Conservation (phyloP, 1,140 invertebrate species). For the Mactra quadrangularis region DNA sequence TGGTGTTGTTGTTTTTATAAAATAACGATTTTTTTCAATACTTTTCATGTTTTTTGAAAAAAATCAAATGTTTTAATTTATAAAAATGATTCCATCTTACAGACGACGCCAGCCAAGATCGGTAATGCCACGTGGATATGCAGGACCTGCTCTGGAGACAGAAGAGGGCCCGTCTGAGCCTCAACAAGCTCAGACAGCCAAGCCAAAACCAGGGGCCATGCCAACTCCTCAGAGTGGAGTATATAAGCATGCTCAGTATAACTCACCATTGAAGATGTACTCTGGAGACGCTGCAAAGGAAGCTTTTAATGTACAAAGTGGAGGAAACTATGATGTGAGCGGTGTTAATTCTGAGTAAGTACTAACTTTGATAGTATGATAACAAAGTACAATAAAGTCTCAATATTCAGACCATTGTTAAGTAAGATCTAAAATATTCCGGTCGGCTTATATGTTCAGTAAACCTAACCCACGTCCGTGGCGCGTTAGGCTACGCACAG, state of each 20-base stretch:
- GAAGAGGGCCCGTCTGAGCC: constrained; percentile 22
- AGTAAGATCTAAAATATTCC: too few species aligned
- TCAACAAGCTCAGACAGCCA: constrained; percentile 41
- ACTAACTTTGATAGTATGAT: background rate
- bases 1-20: too few species aligned
- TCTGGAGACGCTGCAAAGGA: constrained; percentile 64
- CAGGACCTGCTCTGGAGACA: constrained; percentile 60
- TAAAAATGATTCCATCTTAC: too few species aligned
- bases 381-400: too few species aligned
- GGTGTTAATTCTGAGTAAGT: constrained; percentile 40
- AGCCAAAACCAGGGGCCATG: constrained; percentile 47
- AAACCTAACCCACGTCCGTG: too few species aligned
- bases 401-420: too few species aligned
- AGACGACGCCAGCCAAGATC: constrained; percentile 62
- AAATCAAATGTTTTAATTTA: too few species aligned
- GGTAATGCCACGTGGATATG: constrained; percentile 69
- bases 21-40: too few species aligned
- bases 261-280: constrained; percentile 68
- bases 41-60: too few species aligned
- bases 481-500: too few species aligned
- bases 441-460: too few species aligned
- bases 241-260: constrained; percentile 70
- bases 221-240: constrained; percentile 43
- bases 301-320: constrained; percentile 63
- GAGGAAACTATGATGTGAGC: constrained; percentile 53